phyloP scores from a whole-genome alignment of 2,113 vertebrate species.

The Barnardius zonarius region DNA sequence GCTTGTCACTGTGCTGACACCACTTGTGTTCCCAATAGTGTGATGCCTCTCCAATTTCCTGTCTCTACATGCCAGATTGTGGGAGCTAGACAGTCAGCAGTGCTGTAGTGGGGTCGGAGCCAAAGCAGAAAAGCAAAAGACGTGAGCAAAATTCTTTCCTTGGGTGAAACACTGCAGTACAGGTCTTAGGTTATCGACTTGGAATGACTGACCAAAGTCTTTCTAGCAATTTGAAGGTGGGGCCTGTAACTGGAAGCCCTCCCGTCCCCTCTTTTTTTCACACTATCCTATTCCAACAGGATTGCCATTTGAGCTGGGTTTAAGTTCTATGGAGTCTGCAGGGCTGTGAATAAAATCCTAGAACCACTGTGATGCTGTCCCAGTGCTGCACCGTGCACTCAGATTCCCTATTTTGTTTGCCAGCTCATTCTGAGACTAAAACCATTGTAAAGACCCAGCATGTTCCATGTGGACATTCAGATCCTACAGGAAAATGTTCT shows the following conservation, averaged over 20 bases:
- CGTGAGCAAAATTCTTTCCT: constrained; percentile 36
- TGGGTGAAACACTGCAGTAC: background rate
- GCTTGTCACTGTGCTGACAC: constrained; percentile 1
- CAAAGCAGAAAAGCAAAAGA: constrained; percentile 47
- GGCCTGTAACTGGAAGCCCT: constrained; percentile 27
- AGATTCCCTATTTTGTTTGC: background rate
- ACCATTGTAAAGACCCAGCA: background rate
- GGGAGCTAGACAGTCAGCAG: constrained; percentile 30
- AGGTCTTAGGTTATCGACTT: constrained; percentile 31
- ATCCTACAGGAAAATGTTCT: background rate
- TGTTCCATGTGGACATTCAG: background rate
- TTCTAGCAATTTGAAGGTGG: constrained; percentile 47
- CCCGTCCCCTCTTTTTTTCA: background rate
- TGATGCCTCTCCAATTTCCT: constrained; percentile 25
- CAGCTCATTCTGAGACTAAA: background rate
- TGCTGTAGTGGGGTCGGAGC: background rate
- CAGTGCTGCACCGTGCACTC: background rate
- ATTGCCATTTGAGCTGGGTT: background rate
- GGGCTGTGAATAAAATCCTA: background rate
- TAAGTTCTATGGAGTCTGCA: background rate
- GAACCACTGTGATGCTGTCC: background rate
- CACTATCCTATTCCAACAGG: background rate
- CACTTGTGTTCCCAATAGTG: background rate
- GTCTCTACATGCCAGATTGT: constrained; percentile 31
- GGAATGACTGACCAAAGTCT: constrained; percentile 30